Evolutionary conservation across 2,888 invertebrate genomes (phyloP).

Genomic region (Plagiodera versicolora): DNA sequence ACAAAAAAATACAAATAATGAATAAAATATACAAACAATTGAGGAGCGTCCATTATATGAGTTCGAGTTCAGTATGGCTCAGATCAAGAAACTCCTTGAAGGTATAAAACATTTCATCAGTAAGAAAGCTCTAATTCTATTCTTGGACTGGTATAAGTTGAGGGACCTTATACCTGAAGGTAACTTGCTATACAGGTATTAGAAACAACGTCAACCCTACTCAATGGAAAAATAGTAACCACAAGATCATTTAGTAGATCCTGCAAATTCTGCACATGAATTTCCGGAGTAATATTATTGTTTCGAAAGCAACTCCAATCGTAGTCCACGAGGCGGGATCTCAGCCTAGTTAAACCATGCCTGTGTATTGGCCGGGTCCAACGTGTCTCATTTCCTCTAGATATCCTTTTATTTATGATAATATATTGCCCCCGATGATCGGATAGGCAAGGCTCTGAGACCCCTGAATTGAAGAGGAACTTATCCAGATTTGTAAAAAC

Average conservation of each 20-base stretch:
- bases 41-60: no score
- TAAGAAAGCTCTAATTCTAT: no score
- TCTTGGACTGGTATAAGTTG: no score
- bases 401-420: not conserved
- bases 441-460: not conserved
- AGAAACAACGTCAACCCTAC: not conserved
- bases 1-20: no score
- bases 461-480: not conserved
- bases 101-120: no score
- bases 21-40: no score
- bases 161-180: no score
- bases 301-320: not conserved
- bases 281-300: not conserved
- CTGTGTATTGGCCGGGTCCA: conserved; percentile 6
- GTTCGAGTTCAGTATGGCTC: no score
- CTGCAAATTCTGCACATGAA: not conserved
- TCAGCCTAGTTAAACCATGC: conserved; percentile 2
- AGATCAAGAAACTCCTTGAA: no score
- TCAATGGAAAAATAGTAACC: not conserved
- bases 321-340: conserved; percentile 2
- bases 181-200: no score
- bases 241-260: not conserved
- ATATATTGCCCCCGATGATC: not conserved
- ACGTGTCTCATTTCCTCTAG: not conserved
- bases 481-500: not conserved